Conservation (phyloP, 2,113 vertebrate species). For the Herpetotheres cachinnans region DNA sequence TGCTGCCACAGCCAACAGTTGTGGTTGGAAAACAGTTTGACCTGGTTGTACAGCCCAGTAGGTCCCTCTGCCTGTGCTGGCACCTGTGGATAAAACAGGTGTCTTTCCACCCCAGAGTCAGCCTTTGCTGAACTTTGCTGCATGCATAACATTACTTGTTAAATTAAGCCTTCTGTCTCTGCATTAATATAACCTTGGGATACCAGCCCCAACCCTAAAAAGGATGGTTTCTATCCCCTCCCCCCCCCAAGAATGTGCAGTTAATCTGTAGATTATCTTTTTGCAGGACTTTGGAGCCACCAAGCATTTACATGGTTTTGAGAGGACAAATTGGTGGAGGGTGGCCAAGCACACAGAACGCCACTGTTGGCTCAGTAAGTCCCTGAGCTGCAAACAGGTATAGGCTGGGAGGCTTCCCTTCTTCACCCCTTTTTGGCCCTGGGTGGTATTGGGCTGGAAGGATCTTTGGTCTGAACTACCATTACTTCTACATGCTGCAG, state of each 20-base stretch:
- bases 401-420: neutral
- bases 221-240: neutral
- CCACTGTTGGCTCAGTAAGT: neutral
- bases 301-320: neutral
- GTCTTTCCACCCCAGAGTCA: neutral
- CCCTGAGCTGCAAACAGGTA: neutral
- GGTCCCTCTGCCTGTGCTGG: neutral
- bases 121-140: neutral
- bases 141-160: neutral
- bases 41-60: neutral
- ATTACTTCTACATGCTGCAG: neutral
- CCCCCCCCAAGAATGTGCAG: neutral
- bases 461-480: neutral
- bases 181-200: neutral
- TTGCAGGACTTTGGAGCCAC: neutral
- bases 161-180: neutral
- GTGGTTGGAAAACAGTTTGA: neutral
- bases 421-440: neutral
- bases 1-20: neutral
- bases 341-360: neutral
- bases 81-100: accelerated
- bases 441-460: neutral
- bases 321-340: neutral
- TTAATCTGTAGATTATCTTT: neutral
- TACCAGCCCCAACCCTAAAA: neutral